Evolutionary conservation across 2,888 invertebrate genomes (phyloP).

Genomic region (Pammene aurita): DNA sequence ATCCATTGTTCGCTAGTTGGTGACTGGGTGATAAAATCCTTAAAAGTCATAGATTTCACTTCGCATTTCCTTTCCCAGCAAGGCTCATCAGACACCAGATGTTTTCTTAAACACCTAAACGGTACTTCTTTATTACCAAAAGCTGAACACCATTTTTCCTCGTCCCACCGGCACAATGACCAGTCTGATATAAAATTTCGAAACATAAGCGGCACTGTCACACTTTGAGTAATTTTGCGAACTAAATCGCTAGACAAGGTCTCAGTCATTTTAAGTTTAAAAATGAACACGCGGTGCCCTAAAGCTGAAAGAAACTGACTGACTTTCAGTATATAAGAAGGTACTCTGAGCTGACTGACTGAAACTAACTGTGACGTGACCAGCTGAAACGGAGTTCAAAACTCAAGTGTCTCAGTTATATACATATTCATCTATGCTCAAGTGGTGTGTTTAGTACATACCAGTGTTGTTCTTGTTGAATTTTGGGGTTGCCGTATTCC

Average conservation of each 20-base stretch:
- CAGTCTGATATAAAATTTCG: slow-evolving; percentile 80
- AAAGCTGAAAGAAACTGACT: no score
- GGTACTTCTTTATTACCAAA: slow-evolving; percentile 82
- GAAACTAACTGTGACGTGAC: no score
- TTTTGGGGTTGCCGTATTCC: no score
- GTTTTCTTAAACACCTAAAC: slow-evolving; percentile 79
- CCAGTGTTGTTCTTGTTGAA: no score
- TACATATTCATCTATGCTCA: no score
- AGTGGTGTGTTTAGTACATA: no score
- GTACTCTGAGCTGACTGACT: no score
- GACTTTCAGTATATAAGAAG: no score
- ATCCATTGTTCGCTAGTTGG: slow-evolving; percentile 84
- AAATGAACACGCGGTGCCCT: no score
- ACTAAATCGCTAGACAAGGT: slow-evolving; percentile 59
- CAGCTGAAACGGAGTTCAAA: no score
- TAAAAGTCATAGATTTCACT: slow-evolving; percentile 83
- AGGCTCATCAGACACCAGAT: slow-evolving; percentile 80
- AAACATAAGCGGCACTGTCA: slow-evolving; percentile 79
- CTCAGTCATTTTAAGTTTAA: slow-evolving; percentile 54
- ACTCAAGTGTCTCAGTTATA: no score
- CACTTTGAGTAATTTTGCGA: slow-evolving; percentile 56
- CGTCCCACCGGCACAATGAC: slow-evolving; percentile 83
- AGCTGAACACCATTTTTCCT: slow-evolving; percentile 83
- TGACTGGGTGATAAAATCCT: slow-evolving; percentile 82
- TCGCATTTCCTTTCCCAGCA: slow-evolving; percentile 91